Conservation (phyloP, 2,113 vertebrate species). For the Galeopterus variegatus region DNA sequence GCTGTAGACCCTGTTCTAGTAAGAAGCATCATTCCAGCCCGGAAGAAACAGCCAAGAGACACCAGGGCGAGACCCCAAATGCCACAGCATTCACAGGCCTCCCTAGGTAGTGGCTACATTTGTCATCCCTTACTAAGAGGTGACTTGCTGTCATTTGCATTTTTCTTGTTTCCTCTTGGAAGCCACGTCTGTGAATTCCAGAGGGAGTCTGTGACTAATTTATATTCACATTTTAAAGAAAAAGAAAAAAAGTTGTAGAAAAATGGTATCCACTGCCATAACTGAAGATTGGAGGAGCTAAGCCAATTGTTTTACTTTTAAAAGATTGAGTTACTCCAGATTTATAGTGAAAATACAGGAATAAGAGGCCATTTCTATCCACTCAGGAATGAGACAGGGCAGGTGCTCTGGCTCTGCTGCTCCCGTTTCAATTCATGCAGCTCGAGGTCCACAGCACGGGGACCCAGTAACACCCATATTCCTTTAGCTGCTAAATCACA, state of each 20-base stretch:
- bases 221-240: neutral
- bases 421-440: neutral
- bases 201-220: neutral
- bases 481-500: neutral
- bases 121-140: neutral
- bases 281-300: neutral
- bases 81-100: neutral
- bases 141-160: neutral
- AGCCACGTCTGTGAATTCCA: neutral
- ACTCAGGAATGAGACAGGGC: neutral
- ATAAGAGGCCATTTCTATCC: neutral
- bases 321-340: neutral
- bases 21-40: neutral
- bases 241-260: neutral
- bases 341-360: neutral
- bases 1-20: neutral
- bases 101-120: neutral
- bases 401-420: neutral
- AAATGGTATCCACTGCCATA: neutral
- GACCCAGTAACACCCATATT: neutral
- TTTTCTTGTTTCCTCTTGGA: neutral
- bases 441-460: neutral
- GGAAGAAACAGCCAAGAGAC: neutral
- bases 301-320: neutral
- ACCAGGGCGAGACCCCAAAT: neutral